These are phyloP conservation scores for Parnassius glacialis DNA, from an alignment of 2,888 invertebrate genomes.

Conservation along the genomic window DNA sequence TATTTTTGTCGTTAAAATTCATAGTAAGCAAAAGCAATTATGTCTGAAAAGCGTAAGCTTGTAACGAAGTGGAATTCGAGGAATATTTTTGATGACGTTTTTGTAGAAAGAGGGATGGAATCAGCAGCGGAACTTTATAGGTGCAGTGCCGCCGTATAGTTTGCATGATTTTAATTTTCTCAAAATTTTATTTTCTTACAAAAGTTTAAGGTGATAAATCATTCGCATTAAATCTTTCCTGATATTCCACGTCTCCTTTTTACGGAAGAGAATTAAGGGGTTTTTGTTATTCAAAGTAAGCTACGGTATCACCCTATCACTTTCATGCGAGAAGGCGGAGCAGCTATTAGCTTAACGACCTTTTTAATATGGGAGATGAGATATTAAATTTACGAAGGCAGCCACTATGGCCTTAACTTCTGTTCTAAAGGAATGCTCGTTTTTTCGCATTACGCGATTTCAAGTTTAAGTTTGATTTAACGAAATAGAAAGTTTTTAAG, in stretches of 20 bases:
- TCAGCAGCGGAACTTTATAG: no score
- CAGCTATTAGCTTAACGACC: conserved; percentile 78
- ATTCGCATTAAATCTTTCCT: conserved; percentile 21
- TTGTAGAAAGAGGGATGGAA: no score
- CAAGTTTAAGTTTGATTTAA: no score
- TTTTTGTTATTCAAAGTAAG: conserved; percentile 59
- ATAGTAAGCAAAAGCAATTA: conserved; percentile 75
- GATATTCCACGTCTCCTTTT: conserved; percentile 22
- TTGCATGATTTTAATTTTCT: background rate
- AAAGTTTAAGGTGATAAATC: conserved; percentile 15
- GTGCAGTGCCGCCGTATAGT: conserved; percentile 31
- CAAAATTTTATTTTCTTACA: background rate
- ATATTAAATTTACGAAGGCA: conserved; percentile 78
- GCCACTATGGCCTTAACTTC: conserved; percentile 66
- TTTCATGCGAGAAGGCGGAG: conserved; percentile 62
- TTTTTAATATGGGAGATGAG: conserved; percentile 79
- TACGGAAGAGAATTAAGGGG: conserved; percentile 32
- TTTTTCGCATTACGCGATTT: conserved; percentile 43
- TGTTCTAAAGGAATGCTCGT: conserved; percentile 62
- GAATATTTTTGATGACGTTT: no score
- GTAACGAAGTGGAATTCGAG: conserved; percentile 59
- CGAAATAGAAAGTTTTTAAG: no score
- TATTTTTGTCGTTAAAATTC: conserved; percentile 71
- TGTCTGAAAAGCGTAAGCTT: conserved; percentile 70
- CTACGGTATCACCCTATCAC: conserved; percentile 61